Conservation (phyloP, 2,888 invertebrate genomes). For the Gastracanthus pulcherrimus region DNA sequence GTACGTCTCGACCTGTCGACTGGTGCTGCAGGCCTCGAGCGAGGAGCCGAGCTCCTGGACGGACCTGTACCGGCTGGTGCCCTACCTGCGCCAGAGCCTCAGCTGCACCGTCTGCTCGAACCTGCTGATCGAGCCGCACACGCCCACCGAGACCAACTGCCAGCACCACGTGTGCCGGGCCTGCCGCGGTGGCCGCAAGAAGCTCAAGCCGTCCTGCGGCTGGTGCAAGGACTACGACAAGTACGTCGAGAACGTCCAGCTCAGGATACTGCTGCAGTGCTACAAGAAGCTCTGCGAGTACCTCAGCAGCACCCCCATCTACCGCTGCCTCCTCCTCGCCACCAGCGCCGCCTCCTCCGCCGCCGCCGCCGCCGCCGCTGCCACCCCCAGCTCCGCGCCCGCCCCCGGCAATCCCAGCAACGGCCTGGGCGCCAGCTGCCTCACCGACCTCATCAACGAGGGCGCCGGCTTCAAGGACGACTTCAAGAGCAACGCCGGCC, state of each 20-base stretch:
- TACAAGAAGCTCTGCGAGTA: conserved; percentile 94
- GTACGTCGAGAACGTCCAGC: conserved; percentile 89
- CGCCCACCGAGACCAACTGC: conserved; percentile 88
- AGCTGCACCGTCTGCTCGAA: conserved; percentile 94
- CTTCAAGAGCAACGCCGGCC: conserved; percentile 85
- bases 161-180: conserved; percentile 93
- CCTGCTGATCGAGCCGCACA: conserved; percentile 89
- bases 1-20: conserved; percentile 89
- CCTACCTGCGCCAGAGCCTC: conserved; percentile 90
- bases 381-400: conserved; percentile 76
- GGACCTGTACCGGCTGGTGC: conserved; percentile 90
- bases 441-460: conserved; percentile 88
- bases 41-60: conserved; percentile 87
- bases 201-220: conserved; percentile 89
- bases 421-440: conserved; percentile 80
- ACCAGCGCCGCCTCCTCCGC: conserved; percentile 83
- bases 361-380: conserved; percentile 85
- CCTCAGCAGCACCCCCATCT: conserved; percentile 86
- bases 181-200: conserved; percentile 91
- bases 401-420: conserved; percentile 78
- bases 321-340: conserved; percentile 79
- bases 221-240: conserved; percentile 91
- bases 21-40: conserved; percentile 87
- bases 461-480: conserved; percentile 89
- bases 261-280: conserved; percentile 90